Evolutionary conservation across 2,888 invertebrate genomes (phyloP).

Genomic region (Drosophila tanythrix): DNA sequence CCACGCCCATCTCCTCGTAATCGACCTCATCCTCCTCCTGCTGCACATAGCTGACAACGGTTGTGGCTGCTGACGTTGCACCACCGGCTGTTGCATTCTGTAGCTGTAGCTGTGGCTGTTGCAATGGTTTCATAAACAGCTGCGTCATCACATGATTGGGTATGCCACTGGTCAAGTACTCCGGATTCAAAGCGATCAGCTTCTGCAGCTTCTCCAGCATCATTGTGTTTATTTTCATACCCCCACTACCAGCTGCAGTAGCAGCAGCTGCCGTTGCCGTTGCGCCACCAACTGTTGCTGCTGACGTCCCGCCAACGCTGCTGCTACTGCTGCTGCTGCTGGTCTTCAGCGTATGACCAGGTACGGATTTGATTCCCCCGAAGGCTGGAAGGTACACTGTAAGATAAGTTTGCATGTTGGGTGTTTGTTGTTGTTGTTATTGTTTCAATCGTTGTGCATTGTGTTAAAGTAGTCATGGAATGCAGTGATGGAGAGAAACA

Average conservation of each 20-base stretch:
- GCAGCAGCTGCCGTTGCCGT: slow-evolving; percentile 34
- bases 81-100: slow-evolving; percentile 30
- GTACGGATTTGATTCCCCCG: slow-evolving; percentile 13
- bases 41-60: slow-evolving; percentile 48
- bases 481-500: background rate
- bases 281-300: slow-evolving; percentile 18
- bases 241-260: slow-evolving; percentile 33
- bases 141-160: slow-evolving; percentile 87
- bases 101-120: slow-evolving; percentile 4
- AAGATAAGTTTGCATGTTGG: slow-evolving; percentile 35
- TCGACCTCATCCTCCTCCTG: slow-evolving; percentile 93
- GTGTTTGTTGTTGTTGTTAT: slow-evolving; percentile 24
- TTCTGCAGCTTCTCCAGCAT: slow-evolving; percentile 84
- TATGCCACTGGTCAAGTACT: slow-evolving; percentile 84
- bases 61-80: slow-evolving; percentile 41
- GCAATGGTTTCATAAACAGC: slow-evolving; percentile 87
- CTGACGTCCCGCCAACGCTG: background rate
- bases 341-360: background rate
- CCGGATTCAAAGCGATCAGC: slow-evolving; percentile 83
- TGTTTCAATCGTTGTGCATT: slow-evolving; percentile 9
- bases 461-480: slow-evolving; percentile 1
- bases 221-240: slow-evolving; percentile 76
- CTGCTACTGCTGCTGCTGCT: slow-evolving; percentile 1
- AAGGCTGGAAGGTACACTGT: slow-evolving; percentile 71
- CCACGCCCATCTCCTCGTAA: slow-evolving; percentile 98